Conservation (phyloP, 2,797 vertebrate genomes). For the Rhinophrynus dorsalis region DNA sequence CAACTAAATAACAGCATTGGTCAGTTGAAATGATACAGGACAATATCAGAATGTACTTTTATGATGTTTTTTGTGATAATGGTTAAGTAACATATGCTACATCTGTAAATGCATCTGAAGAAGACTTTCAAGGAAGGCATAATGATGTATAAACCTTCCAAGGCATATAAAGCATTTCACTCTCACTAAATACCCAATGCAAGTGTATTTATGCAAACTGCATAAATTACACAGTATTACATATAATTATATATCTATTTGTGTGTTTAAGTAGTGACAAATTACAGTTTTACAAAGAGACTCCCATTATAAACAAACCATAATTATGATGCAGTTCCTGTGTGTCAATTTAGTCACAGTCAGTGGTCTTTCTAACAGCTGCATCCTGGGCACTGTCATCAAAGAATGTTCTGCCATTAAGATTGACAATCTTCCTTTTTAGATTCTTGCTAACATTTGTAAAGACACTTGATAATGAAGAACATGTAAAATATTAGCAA, state of each 20-base stretch:
- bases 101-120: no score
- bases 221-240: neutral
- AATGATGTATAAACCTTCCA: no score
- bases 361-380: neutral
- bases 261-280: constrained; percentile 3
- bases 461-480: no score
- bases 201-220: neutral
- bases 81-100: no score
- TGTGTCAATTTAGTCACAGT: neutral
- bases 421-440: no score
- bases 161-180: neutral
- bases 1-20: no score
- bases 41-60: no score
- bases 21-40: no score
- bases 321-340: constrained; percentile 15
- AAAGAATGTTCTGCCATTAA: neutral
- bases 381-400: neutral
- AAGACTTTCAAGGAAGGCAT: no score
- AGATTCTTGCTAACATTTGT: no score
- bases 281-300: constrained; percentile 1
- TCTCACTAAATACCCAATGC: neutral
- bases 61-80: no score
- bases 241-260: constrained; percentile 6
- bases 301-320: constrained; percentile 4
- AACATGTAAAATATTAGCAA: no score